A percentile compares a stretch with the other conserved stretches of the same genome.
phyloP scores from a whole-genome alignment of 2,113 vertebrate genomes.

The Charina bottae region DNA sequence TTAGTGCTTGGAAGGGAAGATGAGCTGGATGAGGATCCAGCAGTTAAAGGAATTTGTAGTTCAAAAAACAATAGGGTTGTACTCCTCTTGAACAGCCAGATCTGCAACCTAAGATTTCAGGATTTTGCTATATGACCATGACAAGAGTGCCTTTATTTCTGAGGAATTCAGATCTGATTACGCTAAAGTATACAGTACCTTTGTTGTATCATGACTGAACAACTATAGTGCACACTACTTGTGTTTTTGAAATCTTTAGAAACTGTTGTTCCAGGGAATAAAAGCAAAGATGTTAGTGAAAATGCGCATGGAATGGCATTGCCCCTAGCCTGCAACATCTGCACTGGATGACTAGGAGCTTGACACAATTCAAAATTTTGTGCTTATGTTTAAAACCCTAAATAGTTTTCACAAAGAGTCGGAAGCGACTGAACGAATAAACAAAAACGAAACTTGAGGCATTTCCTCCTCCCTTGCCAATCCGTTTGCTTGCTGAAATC shows the following conservation, averaged over 20 bases:
- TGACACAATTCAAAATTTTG: not conserved
- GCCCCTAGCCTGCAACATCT: not conserved
- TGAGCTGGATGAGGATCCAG: not conserved
- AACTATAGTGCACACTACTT: not conserved
- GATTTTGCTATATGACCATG: not conserved
- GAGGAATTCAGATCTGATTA: not conserved
- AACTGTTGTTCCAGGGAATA: not conserved
- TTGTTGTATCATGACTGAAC: not conserved
- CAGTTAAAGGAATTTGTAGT: not conserved
- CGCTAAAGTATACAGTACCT: not conserved
- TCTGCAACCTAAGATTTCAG: not conserved
- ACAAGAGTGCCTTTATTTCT: not conserved
- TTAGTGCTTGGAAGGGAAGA: not conserved
- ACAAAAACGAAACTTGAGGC: not conserved
- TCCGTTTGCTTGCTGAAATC: too few relatives aligned
- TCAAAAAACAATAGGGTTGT: not conserved
- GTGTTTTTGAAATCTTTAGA: not conserved
- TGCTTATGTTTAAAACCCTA: not conserved
- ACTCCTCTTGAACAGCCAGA: not conserved
- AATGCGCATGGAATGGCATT: not conserved
- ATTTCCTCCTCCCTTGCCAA: not conserved
- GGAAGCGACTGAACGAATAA: too few relatives aligned
- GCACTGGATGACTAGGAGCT: not conserved
- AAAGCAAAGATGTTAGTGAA: too few relatives aligned
- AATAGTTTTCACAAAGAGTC: too few relatives aligned